Percentiles rank a stretch among this genome's conserved stretches.
Conservation (phyloP, 2,888 invertebrate species). For the Anthrax anthrax region DNA sequence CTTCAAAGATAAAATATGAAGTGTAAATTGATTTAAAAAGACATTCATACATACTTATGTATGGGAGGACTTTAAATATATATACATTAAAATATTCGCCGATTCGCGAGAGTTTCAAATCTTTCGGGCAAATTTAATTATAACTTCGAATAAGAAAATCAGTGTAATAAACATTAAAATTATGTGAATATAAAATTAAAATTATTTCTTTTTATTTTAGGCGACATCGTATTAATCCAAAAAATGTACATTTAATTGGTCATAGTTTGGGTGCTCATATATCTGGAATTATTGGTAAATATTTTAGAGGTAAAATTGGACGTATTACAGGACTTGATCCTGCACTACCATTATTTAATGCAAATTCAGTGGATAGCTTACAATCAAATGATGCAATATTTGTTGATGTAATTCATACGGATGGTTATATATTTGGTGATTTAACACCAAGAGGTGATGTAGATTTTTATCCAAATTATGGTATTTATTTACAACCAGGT, state of each 20-base stretch:
- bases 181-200: too few species aligned
- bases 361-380: constrained; percentile 22
- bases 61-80: too few species aligned
- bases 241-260: constrained; percentile 25
- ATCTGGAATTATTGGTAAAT: constrained; percentile 24
- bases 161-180: too few species aligned
- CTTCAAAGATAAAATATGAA: too few species aligned
- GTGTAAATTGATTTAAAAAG: too few species aligned
- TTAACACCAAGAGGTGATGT: constrained; percentile 21
- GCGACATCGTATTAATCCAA: constrained; percentile 14
- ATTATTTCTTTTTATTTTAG: constrained; percentile 13
- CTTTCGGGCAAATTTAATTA: too few species aligned
- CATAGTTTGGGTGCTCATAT: constrained; percentile 32
- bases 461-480: constrained; percentile 32
- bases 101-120: too few species aligned
- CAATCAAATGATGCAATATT: constrained; percentile 22
- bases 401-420: constrained; percentile 32
- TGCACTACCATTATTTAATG: constrained; percentile 28
- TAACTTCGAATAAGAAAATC: too few species aligned
- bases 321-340: constrained; percentile 32
- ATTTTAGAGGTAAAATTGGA: constrained; percentile 26
- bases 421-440: constrained; percentile 18
- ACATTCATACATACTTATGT: too few species aligned
- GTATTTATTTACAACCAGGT: constrained; percentile 26
- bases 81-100: too few species aligned